A percentile compares a stretch with the other conserved stretches of the same genome.
These are phyloP conservation scores for Lacerta viridis DNA, from an alignment of 2,797 vertebrate species.

Conservation along the genomic window DNA sequence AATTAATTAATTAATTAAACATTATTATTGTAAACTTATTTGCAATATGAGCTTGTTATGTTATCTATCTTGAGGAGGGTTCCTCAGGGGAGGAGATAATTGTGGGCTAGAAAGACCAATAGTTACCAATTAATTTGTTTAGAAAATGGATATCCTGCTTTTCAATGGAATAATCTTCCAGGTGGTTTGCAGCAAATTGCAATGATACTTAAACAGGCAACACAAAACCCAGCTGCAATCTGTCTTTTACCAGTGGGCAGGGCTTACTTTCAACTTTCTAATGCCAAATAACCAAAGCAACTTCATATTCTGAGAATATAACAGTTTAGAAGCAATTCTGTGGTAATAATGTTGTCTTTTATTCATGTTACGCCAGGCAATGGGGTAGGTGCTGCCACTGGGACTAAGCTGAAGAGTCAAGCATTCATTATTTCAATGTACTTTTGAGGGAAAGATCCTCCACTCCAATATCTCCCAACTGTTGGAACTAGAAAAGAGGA, in stretches of 20 bases:
- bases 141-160: too few species aligned
- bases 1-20: too few species aligned
- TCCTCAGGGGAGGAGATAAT: background rate
- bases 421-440: background rate
- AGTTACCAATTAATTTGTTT: too few species aligned
- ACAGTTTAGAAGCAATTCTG: background rate
- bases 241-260: background rate
- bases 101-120: background rate
- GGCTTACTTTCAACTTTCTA: background rate
- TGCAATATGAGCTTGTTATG: too few species aligned
- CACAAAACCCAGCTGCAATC: background rate
- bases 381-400: too few species aligned
- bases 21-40: too few species aligned
- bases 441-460: background rate
- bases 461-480: background rate
- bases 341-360: background rate
- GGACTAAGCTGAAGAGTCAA: accelerated
- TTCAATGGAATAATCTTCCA: too few species aligned
- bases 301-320: background rate
- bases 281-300: background rate
- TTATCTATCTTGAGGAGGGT: background rate
- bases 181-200: background rate
- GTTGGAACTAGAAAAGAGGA: background rate
- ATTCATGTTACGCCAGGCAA: background rate
- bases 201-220: background rate